Percentiles rank a stretch among this genome's conserved stretches.
These are phyloP conservation scores for Pissodes strobi DNA, from an alignment of 1,140 invertebrate genomes.

Conservation along the genomic window DNA sequence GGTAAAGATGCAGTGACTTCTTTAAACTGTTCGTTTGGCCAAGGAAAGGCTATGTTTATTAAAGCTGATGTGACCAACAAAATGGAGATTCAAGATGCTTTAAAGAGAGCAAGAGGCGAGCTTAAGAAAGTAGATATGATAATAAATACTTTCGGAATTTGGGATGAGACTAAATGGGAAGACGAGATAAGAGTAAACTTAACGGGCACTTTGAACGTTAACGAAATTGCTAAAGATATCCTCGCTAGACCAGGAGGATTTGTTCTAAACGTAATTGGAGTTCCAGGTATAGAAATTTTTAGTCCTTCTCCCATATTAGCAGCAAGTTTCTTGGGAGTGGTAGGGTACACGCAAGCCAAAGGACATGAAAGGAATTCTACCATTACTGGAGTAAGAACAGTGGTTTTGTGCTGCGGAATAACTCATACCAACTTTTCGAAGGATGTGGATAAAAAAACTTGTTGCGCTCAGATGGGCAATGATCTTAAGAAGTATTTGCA, in stretches of 20 bases:
- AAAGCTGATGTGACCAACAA: conserved; percentile 39
- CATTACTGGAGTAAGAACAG: conserved; percentile 60
- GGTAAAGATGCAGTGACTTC: conserved; percentile 44
- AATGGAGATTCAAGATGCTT: conserved; percentile 42
- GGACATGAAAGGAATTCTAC: conserved; percentile 59
- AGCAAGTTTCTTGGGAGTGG: conserved; percentile 40
- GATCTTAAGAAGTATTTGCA: conserved; percentile 39
- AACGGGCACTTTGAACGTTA: conserved; percentile 32
- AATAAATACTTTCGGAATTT: conserved; percentile 47
- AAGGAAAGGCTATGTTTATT: conserved; percentile 44
- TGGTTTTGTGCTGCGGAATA: conserved; percentile 61
- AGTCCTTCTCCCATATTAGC: conserved; percentile 42
- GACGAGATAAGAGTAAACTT: conserved; percentile 48
- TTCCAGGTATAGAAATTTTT: conserved; percentile 41
- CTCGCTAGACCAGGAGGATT: conserved; percentile 34
- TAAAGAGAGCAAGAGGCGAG: conserved; percentile 38
- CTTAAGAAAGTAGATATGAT: conserved; percentile 46
- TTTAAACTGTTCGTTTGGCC: conserved; percentile 46
- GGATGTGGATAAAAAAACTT: not conserved
- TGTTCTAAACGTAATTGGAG: conserved; percentile 46
- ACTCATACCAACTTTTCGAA: conserved; percentile 57
- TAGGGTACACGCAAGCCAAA: conserved; percentile 46
- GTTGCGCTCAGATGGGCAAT: conserved; percentile 37
- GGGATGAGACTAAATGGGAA: conserved; percentile 48
- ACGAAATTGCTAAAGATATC: conserved; percentile 17